Percentiles rank a stretch among this genome's conserved stretches.
phyloP scores from a whole-genome alignment of 2,797 vertebrate species.

The Syncerus caffer region DNA sequence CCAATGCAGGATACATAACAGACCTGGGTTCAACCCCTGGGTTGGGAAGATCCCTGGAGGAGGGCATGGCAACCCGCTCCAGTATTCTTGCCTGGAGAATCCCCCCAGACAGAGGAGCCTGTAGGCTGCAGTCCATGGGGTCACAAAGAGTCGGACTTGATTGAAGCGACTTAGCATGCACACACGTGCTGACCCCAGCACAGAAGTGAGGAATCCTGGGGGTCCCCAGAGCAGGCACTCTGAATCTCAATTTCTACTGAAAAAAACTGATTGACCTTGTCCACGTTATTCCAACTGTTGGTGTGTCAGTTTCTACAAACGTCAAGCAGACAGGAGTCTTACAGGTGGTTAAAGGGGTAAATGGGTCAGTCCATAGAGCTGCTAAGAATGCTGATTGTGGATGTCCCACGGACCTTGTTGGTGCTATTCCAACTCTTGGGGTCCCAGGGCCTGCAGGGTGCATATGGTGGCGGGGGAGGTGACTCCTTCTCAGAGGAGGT shows the following conservation, averaged over 20 bases:
- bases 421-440: neutral
- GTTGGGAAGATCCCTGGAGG: neutral
- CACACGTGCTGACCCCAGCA: neutral
- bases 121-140: neutral
- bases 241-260: neutral
- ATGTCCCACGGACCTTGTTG: fast-evolving
- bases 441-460: neutral
- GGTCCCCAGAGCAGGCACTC: neutral
- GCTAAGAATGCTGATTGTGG: neutral
- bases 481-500: neutral
- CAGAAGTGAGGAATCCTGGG: neutral
- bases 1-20: neutral
- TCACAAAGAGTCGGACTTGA: neutral
- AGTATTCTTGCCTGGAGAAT: neutral
- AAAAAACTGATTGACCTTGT: neutral
- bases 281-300: fast-evolving
- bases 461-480: fast-evolving
- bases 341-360: neutral
- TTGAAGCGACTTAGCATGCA: neutral
- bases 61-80: fast-evolving
- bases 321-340: neutral
- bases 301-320: neutral
- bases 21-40: neutral
- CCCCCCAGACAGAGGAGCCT: neutral
- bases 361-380: fast-evolving